phyloP scores from a whole-genome alignment of 2,888 invertebrate genomes.

The Theretra japonica region DNA sequence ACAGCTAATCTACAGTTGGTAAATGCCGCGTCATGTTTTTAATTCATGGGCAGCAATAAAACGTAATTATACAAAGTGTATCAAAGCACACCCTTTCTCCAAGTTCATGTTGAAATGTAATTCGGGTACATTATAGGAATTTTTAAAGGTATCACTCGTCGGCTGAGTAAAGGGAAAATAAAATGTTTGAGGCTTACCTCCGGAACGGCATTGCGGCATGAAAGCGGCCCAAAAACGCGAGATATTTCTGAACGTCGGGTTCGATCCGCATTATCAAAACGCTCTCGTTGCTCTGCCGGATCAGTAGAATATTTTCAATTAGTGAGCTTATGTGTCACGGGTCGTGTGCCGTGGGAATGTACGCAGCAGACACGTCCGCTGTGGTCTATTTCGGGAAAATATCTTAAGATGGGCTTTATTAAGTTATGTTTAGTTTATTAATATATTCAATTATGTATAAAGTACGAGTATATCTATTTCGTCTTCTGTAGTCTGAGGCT shows the following conservation, averaged over 20 bases:
- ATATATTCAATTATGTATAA: not conserved
- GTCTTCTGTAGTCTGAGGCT: too few relatives aligned
- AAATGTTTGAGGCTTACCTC: constrained; percentile 9
- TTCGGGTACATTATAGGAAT: not conserved
- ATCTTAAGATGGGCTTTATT: not conserved
- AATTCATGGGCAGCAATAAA: not conserved
- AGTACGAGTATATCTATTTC: too few relatives aligned
- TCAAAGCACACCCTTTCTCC: not conserved
- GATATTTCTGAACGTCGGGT: constrained; percentile 10
- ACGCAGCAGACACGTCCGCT: not conserved
- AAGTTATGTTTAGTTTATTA: not conserved
- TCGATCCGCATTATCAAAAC: constrained; percentile 25
- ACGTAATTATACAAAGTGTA: not conserved
- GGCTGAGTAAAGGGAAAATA: not conserved
- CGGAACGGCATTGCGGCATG: constrained; percentile 1
- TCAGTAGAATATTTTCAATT: constrained; percentile 9
- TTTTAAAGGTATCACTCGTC: not conserved
- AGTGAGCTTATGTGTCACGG: not conserved
- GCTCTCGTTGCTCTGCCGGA: not conserved
- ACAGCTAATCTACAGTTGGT: not conserved
- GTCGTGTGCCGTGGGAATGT: not conserved
- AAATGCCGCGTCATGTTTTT: not conserved
- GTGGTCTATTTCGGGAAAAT: not conserved
- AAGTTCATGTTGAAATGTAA: not conserved
- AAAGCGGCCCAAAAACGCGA: constrained; percentile 20